These are phyloP conservation scores for Muscicapa striata DNA, from an alignment of 2,797 vertebrate genomes.

Conservation along the genomic window DNA sequence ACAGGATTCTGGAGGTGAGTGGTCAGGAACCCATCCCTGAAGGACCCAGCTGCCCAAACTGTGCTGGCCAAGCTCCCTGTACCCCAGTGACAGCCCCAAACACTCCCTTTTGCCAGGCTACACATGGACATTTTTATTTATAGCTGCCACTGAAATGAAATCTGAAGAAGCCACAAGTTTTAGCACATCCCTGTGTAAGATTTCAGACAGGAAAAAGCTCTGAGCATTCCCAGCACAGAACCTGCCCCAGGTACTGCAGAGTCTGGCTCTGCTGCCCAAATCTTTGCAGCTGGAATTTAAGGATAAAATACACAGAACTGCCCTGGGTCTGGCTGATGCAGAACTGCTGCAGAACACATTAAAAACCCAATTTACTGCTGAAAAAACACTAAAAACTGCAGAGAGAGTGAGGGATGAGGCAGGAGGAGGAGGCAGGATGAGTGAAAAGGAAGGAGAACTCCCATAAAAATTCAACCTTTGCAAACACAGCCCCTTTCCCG, in stretches of 20 bases:
- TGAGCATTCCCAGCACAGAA: background rate
- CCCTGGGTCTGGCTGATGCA: background rate
- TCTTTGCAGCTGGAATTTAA: background rate
- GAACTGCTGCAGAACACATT: background rate
- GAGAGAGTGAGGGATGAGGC: background rate
- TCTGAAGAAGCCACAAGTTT: background rate
- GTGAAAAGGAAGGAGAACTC: background rate
- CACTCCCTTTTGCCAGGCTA: background rate
- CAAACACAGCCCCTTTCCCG: rapidly evolving
- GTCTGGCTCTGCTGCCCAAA: rapidly evolving
- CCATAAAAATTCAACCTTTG: background rate
- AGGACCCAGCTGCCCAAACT: background rate
- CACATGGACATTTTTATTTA: background rate
- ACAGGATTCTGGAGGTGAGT: background rate
- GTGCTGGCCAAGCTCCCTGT: background rate
- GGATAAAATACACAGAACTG: rapidly evolving
- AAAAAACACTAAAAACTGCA: background rate
- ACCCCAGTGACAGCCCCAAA: background rate
- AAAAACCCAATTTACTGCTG: background rate
- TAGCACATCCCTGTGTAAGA: background rate
- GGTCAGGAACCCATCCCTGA: background rate
- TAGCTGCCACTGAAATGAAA: background rate
- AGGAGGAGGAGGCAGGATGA: background rate
- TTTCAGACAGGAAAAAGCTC: background rate
- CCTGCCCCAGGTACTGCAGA: background rate